These are phyloP conservation scores for Eonycteris spelaea DNA, from an alignment of 2,113 vertebrate genomes.

Conservation along the genomic window DNA sequence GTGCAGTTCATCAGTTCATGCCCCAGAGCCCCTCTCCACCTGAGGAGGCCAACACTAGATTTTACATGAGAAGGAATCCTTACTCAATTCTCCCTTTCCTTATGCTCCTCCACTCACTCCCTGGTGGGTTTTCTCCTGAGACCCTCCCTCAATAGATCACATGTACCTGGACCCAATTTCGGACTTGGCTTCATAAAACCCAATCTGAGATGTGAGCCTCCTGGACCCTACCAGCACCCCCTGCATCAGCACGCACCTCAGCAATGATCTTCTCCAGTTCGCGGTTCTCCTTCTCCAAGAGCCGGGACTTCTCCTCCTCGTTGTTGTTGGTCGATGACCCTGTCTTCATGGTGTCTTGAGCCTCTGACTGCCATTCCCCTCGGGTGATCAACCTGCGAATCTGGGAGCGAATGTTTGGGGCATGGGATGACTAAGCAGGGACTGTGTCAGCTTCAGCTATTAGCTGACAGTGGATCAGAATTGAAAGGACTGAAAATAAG, in stretches of 20 bases:
- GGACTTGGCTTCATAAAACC: background rate
- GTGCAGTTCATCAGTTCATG: fast-evolving
- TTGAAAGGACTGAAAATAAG: background rate
- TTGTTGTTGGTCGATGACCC: conserved; percentile 98
- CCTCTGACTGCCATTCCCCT: conserved; percentile 97
- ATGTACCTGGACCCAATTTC: background rate
- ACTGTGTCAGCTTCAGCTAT: background rate
- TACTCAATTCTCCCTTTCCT: background rate
- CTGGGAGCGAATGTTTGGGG: conserved; percentile 71
- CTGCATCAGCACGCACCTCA: conserved; percentile 82
- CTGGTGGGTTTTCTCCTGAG: background rate
- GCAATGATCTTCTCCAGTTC: conserved; percentile 97
- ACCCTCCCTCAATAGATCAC: background rate
- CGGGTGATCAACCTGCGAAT: conserved; percentile 96
- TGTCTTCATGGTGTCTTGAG: conserved; percentile 97
- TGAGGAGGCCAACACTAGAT: background rate
- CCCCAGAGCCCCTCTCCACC: background rate
- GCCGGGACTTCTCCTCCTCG: conserved; percentile 95
- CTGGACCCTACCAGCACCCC: fast-evolving
- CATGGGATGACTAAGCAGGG: background rate
- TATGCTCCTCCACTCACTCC: background rate
- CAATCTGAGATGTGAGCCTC: background rate
- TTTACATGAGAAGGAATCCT: background rate
- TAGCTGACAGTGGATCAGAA: background rate
- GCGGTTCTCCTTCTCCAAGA: conserved; percentile 94